phyloP scores from a whole-genome alignment of 1,140 invertebrate genomes.

The Theocolax elegans region DNA sequence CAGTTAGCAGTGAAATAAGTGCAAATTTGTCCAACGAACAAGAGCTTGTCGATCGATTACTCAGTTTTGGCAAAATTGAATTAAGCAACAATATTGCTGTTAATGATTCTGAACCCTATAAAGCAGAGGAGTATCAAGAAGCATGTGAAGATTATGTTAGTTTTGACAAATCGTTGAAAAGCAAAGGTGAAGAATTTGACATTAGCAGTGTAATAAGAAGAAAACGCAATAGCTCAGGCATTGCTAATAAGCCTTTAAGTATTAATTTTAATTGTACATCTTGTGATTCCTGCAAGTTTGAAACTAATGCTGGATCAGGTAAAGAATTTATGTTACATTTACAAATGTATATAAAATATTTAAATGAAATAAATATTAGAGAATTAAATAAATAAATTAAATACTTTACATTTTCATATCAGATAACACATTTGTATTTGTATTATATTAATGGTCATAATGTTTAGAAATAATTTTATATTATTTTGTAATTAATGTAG shows the following conservation, averaged over 20 bases:
- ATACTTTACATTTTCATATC: too few species aligned
- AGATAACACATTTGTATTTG: too few species aligned
- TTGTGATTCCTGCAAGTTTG: constrained; percentile 56
- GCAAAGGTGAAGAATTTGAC: constrained; percentile 42
- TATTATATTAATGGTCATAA: too few species aligned
- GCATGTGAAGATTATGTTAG: constrained; percentile 65
- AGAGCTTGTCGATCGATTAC: constrained; percentile 63
- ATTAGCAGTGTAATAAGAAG: constrained; percentile 44
- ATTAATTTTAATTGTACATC: constrained; percentile 34
- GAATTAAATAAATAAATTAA: too few species aligned
- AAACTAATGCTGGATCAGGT: constrained; percentile 35
- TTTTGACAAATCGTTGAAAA: constrained; percentile 67
- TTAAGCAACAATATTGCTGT: constrained; percentile 64
- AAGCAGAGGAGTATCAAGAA: constrained; percentile 63
- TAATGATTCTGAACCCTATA: constrained; percentile 60
- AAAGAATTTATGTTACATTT: background rate
- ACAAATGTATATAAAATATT: background rate
- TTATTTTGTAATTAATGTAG: background rate
- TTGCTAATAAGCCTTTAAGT: constrained; percentile 46
- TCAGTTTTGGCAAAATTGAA: constrained; percentile 66
- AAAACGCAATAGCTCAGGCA: constrained; percentile 16
- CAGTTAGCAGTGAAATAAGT: constrained; percentile 52
- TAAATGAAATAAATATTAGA: too few species aligned
- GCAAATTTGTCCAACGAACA: constrained; percentile 58
- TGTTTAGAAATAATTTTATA: too few species aligned